Percentiles rank a stretch among this genome's conserved stretches.
Evolutionary conservation across 2,113 vertebrate species (phyloP).

Genomic region (Crotalus horridus): DNA sequence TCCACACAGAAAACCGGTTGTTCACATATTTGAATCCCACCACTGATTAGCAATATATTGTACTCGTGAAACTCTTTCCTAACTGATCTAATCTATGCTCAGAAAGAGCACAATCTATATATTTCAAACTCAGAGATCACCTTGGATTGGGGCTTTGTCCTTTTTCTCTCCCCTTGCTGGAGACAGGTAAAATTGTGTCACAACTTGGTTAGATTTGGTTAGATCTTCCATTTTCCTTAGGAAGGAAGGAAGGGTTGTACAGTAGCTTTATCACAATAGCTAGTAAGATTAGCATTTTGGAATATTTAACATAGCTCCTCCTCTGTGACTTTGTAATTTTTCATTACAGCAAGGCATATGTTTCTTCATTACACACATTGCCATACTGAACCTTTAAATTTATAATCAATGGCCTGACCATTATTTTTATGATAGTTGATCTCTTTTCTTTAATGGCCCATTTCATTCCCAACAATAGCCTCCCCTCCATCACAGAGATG

Average conservation of each 20-base stretch:
- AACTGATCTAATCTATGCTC: neutral
- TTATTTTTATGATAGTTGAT: neutral
- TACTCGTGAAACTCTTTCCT: neutral
- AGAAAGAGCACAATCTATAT: neutral
- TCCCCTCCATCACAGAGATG: neutral
- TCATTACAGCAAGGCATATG: neutral
- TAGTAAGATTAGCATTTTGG: neutral
- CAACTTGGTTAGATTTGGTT: neutral
- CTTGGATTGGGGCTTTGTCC: neutral
- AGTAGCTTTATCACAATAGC: neutral
- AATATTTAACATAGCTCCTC: neutral
- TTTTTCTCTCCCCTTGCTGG: neutral
- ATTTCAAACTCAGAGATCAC: neutral
- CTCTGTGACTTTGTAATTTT: neutral
- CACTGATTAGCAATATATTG: no score
- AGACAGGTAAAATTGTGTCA: neutral
- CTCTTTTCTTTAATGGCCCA: neutral
- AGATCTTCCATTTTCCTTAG: neutral
- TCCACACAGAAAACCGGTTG: no score
- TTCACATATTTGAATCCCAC: no score
- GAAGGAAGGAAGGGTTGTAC: neutral
- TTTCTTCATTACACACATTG: neutral
- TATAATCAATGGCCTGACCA: neutral
- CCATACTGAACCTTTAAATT: neutral
- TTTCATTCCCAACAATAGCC: neutral